Evolutionary conservation across 2,113 vertebrate species (phyloP), one percentile per base, ranked within the genome.

Genomic region (Delphinus delphis): DNA sequence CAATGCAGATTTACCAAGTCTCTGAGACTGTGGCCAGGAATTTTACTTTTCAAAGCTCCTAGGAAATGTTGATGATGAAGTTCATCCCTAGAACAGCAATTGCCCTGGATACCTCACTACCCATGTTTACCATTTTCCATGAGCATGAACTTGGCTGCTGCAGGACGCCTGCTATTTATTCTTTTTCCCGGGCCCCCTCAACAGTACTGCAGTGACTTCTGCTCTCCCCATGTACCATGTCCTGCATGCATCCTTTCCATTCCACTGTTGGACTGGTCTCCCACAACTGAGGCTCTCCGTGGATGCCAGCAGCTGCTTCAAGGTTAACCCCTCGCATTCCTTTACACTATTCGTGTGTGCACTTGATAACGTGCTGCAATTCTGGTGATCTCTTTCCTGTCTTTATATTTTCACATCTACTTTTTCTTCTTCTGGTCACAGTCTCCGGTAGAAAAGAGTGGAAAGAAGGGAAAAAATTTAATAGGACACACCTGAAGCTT

Each of bases 221-320:
- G 80, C 9, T 70, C 26, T 85, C 41, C 65, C 28, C 23, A 1
- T 33, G 28, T 81, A 36, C 53, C 21, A 0, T 33, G 26, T 80
- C n/a, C 14, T 44, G 31, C 9, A 1, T 26, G 20, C 17, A 23
- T 38, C 36, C n/a, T 77, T 18, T 17, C 31, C 5, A 33, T 73
- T 50, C 60, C 12, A 50, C 1, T 9, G 6, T 41, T 7, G n/a
- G 4, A 4, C 4, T 12, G 4, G 8, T 23, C 9, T 9, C 31
- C 31, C 44, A 50, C 6, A 36, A 13, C 12, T 8, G 28, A 62
- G 76, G 58, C 25, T 31, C 38, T 20, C 47, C 33, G 0, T 1
- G 33, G 36, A 26, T 2, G 18, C 5, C 44, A 38, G 44, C 12
- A 5, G 6, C 23, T 60, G 25, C 21, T 25, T 71, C 62, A 65